Conservation (phyloP, 2,888 invertebrate species). For the Eupithecia centaureata region DNA sequence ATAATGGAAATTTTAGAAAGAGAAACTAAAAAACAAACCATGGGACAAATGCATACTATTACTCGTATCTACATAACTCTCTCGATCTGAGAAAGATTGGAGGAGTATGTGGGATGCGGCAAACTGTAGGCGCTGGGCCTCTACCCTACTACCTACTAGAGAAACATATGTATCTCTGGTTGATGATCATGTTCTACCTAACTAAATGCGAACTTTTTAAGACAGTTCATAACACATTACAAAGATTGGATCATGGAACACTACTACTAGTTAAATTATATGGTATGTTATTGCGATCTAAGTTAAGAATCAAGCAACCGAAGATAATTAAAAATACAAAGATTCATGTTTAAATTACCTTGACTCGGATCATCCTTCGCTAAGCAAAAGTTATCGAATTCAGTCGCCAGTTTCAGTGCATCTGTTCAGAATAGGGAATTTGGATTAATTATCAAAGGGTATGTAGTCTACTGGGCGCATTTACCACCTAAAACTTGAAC, state of each 20-base stretch:
- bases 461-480: constrained; percentile 3
- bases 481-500: neutral
- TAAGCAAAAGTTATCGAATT: constrained; percentile 29
- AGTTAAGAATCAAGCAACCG: neutral
- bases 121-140: too few species aligned
- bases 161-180: too few species aligned
- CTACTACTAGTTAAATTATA: neutral
- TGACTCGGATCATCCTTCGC: constrained; percentile 16
- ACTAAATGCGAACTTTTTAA: neutral
- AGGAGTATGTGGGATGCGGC: too few species aligned
- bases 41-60: neutral
- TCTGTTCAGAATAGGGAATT: constrained; percentile 40
- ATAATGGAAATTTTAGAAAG: neutral
- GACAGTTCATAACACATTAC: neutral
- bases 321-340: neutral
- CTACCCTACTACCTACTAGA: too few species aligned
- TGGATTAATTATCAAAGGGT: constrained; percentile 33
- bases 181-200: too few species aligned
- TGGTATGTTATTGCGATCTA: neutral
- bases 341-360: constrained; percentile 24
- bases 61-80: neutral
- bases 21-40: neutral
- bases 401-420: constrained; percentile 35
- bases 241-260: too few species aligned
- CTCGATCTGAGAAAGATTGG: too few species aligned